Evolutionary conservation across 2,797 vertebrate genomes (phyloP).

Genomic region (Argyrosomus regius): DNA sequence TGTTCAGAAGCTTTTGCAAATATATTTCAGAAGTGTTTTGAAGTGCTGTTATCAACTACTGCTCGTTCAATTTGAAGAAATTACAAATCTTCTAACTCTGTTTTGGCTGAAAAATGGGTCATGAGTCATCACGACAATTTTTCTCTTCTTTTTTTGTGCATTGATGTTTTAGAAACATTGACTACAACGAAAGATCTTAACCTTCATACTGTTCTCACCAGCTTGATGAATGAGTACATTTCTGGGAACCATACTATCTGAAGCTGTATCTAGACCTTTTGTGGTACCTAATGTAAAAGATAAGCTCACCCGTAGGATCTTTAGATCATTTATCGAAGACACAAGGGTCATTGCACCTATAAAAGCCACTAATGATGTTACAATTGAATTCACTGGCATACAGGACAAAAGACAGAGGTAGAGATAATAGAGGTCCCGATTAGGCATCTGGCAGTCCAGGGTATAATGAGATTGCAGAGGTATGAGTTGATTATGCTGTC

Average conservation of each 20-base stretch:
- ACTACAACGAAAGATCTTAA: background rate
- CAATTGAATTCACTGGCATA: constrained; percentile 73
- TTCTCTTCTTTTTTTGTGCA: background rate
- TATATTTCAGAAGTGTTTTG: constrained; percentile 4
- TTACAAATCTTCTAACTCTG: background rate
- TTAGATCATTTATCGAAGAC: constrained; percentile 65
- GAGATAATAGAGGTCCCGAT: constrained; percentile 76
- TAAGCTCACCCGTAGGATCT: constrained; percentile 37
- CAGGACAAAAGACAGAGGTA: constrained; percentile 72
- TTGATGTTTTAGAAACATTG: constrained; percentile 6
- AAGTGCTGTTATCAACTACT: constrained; percentile 1
- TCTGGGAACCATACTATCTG: constrained; percentile 35
- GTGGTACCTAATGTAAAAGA: constrained; percentile 47
- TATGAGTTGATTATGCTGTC: constrained; percentile 78
- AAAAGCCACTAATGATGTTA: constrained; percentile 75
- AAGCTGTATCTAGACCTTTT: constrained; percentile 46
- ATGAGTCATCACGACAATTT: background rate
- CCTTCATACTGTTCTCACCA: background rate
- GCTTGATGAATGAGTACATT: constrained; percentile 36
- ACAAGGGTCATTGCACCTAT: constrained; percentile 57
- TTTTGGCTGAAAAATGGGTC: constrained; percentile 17
- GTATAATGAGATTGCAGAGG: constrained; percentile 70
- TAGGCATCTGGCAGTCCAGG: constrained; percentile 71
- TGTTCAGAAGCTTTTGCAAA: constrained; percentile 19
- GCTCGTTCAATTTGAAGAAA: constrained; percentile 19